Percentiles rank a stretch among this genome's conserved stretches.
phyloP scores from a whole-genome alignment of 2,888 invertebrate genomes.

The Blastobasis adustella region DNA sequence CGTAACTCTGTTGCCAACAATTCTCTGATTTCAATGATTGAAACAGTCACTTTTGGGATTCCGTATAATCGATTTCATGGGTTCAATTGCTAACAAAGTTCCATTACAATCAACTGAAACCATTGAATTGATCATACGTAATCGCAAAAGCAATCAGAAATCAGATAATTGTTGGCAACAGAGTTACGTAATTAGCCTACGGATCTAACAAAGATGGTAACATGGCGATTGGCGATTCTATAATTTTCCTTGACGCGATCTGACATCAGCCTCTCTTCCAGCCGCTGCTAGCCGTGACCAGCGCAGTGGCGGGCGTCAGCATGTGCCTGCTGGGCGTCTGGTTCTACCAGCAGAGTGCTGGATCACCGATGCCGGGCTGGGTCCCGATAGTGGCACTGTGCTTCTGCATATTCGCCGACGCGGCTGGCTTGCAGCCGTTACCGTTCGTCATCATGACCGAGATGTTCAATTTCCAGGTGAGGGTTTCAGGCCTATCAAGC shows the following conservation, averaged over 20 bases:
- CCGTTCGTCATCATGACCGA: slow-evolving; percentile 68
- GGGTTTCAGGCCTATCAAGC: background rate
- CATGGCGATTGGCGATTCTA: no score
- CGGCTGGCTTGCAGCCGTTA: slow-evolving; percentile 57
- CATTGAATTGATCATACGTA: no score
- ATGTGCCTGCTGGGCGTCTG: slow-evolving; percentile 61
- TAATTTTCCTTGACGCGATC: background rate
- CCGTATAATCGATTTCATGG: no score
- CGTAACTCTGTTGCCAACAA: no score
- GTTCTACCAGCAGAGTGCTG: slow-evolving; percentile 53
- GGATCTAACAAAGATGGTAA: no score
- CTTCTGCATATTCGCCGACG: slow-evolving; percentile 54
- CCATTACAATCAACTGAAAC: no score
- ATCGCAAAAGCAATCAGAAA: no score
- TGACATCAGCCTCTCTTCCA: slow-evolving; percentile 21
- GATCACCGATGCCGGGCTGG: slow-evolving; percentile 51
- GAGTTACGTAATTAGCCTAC: no score
- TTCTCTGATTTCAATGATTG: no score
- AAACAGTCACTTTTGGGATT: no score
- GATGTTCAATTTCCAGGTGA: slow-evolving; percentile 65
- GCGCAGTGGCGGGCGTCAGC: slow-evolving; percentile 53
- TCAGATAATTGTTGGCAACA: no score
- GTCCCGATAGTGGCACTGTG: slow-evolving; percentile 58
- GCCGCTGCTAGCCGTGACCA: slow-evolving; percentile 62
- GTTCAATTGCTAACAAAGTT: no score